Evolutionary conservation across 1,140 invertebrate genomes (phyloP).

Genomic region (Panagrolaimus sp.): DNA sequence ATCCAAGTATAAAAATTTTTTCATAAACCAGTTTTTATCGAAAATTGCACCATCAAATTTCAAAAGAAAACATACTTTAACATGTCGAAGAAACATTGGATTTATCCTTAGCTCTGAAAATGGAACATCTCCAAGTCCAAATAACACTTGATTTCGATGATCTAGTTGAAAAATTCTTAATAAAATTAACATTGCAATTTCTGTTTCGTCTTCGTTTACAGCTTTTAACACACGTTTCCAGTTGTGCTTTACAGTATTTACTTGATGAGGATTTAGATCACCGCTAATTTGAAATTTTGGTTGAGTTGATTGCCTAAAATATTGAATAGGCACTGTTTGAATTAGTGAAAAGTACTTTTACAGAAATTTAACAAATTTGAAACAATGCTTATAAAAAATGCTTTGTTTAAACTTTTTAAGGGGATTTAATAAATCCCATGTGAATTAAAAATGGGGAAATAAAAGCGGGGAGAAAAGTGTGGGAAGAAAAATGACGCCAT

Average conservation of each 20-base stretch:
- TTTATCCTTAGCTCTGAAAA: constrained; percentile 32
- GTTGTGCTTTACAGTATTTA: constrained; percentile 33
- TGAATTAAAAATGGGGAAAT: too few relatives aligned
- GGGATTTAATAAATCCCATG: too few relatives aligned
- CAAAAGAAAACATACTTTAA: constrained; percentile 26
- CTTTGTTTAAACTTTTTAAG: too few relatives aligned
- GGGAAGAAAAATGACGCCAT: too few relatives aligned
- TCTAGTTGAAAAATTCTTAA: constrained; percentile 43
- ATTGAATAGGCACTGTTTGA: not conserved
- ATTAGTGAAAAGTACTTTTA: not conserved
- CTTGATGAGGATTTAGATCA: constrained; percentile 44
- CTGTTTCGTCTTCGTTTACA: constrained; percentile 40
- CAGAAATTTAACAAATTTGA: not conserved
- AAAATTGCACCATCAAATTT: not conserved
- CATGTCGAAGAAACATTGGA: constrained; percentile 34
- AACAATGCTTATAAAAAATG: too few relatives aligned
- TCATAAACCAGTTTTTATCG: not conserved
- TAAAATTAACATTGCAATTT: constrained; percentile 36
- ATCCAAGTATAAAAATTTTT: too few relatives aligned
- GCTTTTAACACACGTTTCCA: constrained; percentile 48
- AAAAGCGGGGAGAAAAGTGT: too few relatives aligned
- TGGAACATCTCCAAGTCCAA: constrained; percentile 22
- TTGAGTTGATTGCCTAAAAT: constrained; percentile 39
- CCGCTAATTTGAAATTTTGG: constrained; percentile 46
- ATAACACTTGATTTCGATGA: constrained; percentile 27